Evolutionary conservation across 2,888 invertebrate species (phyloP), one percentile per base, ranked within the genome.

Genomic region (Uropetala carovei): DNA sequence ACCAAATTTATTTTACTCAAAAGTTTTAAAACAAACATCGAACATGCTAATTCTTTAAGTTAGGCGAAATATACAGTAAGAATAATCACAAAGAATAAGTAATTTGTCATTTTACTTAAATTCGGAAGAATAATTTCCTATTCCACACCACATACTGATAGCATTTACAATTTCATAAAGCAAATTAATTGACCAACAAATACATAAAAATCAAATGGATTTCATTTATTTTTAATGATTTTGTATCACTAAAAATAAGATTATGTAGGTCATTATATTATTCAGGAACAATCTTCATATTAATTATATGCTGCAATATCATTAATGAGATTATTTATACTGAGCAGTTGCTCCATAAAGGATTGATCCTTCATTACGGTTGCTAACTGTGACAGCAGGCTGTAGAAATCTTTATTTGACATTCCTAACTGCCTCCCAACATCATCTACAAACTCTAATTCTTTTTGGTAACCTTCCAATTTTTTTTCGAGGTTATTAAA

Each of bases 261-360:
- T n/a, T n/a, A n/a, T n/a, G n/a, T n/a, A n/a, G n/a, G n/a, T n/a
- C 16, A 16, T 8, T 14, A 83, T 43, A 83, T 57, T 43, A 83
- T 13, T 58, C 16, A 81, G 57, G 58, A 59, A n/a, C n/a, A n/a
- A 84, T 91, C n/a, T 27, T 75, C 13, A 27, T 75, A 13, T 96
- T 96, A 97, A 96, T 97, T 97, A 95, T 96, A 96, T 93, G 97
- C 97, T 93, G 98, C 97, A 95, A 98, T 96, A 94, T 96, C 96
- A 95, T 97, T 97, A 94, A 98, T 98, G 94, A 97, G 97, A 93
- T 97, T 96, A 95, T 98, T 98, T 94, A 98, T 97, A 94, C 97
- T 96, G 93, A 98, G 95, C 94, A 98, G 96, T 95, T 98, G 98
- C 91, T 96, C 96, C 94, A 98, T 96, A 95, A 98, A 98, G 93